Conservation (phyloP, 2,113 vertebrate species). For the Acinonyx jubatus region DNA sequence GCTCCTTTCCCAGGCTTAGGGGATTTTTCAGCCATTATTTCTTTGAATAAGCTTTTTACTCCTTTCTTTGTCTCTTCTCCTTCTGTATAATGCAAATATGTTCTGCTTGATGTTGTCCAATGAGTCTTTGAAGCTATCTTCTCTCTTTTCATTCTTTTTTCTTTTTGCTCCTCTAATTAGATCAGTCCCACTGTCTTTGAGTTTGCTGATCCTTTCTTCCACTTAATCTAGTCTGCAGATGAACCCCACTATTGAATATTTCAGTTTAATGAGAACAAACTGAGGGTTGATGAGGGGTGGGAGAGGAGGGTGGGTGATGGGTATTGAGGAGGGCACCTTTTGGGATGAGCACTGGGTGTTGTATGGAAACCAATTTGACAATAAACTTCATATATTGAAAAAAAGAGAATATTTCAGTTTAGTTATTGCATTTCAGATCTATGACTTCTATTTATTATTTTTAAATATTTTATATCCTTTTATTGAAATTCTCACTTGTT, state of each 20-base stretch:
- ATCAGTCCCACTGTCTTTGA: neutral
- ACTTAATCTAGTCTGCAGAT: neutral
- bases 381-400: too few relatives aligned
- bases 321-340: too few relatives aligned
- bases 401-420: neutral
- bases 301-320: too few relatives aligned
- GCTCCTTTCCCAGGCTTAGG: neutral
- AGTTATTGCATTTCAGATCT: neutral
- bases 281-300: too few relatives aligned
- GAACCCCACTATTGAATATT: neutral
- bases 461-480: neutral
- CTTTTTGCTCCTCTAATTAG: neutral
- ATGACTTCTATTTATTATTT: neutral
- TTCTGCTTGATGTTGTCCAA: neutral
- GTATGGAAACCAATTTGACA: too few relatives aligned
- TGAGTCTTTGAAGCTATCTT: neutral
- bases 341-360: too few relatives aligned
- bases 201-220: neutral
- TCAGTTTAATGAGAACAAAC: neutral
- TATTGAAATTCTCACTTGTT: neutral
- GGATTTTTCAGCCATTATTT: neutral
- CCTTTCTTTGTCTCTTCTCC: neutral
- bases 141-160: neutral
- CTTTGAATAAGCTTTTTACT: neutral
- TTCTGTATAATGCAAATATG: neutral